phyloP scores from a whole-genome alignment of 2,113 vertebrate species.

The Cochlearius cochlearius region DNA sequence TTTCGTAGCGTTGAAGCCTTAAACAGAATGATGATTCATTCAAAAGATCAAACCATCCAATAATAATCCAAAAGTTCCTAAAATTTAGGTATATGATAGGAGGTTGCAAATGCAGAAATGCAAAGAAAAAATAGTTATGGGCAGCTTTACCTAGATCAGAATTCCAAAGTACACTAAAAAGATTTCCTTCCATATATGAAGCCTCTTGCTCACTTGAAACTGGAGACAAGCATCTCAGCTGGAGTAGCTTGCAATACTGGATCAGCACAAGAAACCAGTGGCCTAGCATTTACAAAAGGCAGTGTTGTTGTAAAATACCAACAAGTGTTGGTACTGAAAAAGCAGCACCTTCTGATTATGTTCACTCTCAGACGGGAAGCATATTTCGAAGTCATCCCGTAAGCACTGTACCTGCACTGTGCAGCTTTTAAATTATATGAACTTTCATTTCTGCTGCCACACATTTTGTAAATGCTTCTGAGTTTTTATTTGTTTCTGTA shows the following conservation, averaged over 20 bases:
- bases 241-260: neutral
- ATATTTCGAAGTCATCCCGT: neutral
- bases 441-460: neutral
- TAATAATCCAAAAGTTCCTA: neutral
- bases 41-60: neutral
- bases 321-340: neutral
- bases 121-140: neutral
- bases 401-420: neutral
- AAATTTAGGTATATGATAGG: neutral
- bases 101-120: neutral
- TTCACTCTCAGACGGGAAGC: neutral
- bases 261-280: neutral
- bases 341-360: neutral
- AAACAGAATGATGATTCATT: neutral
- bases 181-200: neutral
- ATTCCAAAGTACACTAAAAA: neutral
- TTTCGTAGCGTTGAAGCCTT: neutral
- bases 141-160: neutral
- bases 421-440: neutral
- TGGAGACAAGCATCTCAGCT: neutral
- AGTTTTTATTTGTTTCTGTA: neutral
- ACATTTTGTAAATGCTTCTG: neutral
- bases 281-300: neutral
- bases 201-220: neutral
- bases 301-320: neutral